Conservation (phyloP, 2,888 invertebrate species). For the Drosophila lacicola region DNA sequence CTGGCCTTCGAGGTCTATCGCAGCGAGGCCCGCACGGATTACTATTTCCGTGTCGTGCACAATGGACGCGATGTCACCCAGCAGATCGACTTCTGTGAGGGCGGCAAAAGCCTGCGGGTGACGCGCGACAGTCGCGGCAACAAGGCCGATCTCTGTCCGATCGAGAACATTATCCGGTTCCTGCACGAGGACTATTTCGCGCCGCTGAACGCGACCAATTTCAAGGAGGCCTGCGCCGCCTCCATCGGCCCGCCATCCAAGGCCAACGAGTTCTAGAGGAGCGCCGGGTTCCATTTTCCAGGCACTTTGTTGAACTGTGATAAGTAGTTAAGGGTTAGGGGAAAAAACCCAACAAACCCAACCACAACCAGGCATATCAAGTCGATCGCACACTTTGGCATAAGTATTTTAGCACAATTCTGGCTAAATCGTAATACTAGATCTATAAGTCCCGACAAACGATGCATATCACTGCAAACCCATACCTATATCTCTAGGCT, state of each 20-base stretch:
- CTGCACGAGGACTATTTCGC: constrained; percentile 94
- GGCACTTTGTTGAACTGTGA: constrained; percentile 69
- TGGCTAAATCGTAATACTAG: constrained; percentile 33
- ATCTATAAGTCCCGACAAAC: constrained; percentile 30
- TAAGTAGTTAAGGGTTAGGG: constrained; percentile 50
- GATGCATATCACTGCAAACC: constrained; percentile 69
- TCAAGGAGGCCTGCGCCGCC: constrained; percentile 91
- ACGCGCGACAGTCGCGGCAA: constrained; percentile 86
- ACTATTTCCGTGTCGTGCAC: constrained; percentile 92
- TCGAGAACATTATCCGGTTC: constrained; percentile 94
- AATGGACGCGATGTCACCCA: constrained; percentile 95
- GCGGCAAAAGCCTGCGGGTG: constrained; percentile 86
- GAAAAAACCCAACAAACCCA: constrained; percentile 21
- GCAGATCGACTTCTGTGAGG: constrained; percentile 92
- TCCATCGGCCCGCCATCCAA: constrained; percentile 81
- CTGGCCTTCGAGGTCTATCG: constrained; percentile 95
- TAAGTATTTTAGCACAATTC: constrained; percentile 32
- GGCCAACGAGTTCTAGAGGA: constrained; percentile 80
- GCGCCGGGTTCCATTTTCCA: constrained; percentile 16
- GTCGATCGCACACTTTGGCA: constrained; percentile 25
- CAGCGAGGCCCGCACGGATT: constrained; percentile 88
- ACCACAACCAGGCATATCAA: constrained; percentile 46
- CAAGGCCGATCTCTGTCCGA: constrained; percentile 90
- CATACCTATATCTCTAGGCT: constrained; percentile 25
- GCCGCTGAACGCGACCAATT: constrained; percentile 93